These are phyloP conservation scores for Okapia johnstoni DNA, from an alignment of 2,113 vertebrate species.

Conservation along the genomic window DNA sequence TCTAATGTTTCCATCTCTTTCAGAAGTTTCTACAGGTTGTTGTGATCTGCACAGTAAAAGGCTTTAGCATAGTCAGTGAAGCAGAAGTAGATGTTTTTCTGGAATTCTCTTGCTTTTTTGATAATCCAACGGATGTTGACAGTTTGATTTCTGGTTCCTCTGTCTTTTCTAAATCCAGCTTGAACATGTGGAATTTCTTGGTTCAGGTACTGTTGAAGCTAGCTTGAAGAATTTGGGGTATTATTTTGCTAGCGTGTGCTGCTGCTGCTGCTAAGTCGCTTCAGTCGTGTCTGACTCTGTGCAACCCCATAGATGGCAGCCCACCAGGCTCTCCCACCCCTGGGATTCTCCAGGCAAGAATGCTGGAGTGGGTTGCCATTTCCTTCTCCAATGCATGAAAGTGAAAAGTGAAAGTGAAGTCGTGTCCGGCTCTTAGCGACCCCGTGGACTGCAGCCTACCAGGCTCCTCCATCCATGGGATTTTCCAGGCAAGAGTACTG, in stretches of 20 bases:
- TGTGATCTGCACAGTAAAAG: not conserved
- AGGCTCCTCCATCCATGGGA: too few species aligned
- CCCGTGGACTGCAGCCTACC: too few species aligned
- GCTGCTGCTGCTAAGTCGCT: too few species aligned
- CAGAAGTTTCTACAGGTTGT: not conserved
- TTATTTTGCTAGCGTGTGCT: not conserved
- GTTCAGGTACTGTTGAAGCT: not conserved
- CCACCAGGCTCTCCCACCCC: too few species aligned
- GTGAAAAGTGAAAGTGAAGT: too few species aligned
- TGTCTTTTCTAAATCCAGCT: not conserved
- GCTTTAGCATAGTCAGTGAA: not conserved
- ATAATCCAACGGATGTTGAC: not conserved
- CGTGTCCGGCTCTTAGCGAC: too few species aligned
- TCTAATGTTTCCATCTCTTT: not conserved
- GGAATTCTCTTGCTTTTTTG: not conserved
- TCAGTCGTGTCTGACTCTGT: too few species aligned
- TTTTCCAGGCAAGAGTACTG: too few species aligned
- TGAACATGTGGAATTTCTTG: not conserved
- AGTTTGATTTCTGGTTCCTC: not conserved
- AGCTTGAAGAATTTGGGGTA: not conserved
- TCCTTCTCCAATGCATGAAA: too few species aligned
- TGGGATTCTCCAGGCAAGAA: too few species aligned
- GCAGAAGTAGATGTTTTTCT: not conserved
- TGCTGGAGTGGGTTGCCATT: too few species aligned
- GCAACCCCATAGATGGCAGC: too few species aligned